phyloP scores from a whole-genome alignment of 2,113 vertebrate genomes.

The Myxocyprinus asiaticus region DNA sequence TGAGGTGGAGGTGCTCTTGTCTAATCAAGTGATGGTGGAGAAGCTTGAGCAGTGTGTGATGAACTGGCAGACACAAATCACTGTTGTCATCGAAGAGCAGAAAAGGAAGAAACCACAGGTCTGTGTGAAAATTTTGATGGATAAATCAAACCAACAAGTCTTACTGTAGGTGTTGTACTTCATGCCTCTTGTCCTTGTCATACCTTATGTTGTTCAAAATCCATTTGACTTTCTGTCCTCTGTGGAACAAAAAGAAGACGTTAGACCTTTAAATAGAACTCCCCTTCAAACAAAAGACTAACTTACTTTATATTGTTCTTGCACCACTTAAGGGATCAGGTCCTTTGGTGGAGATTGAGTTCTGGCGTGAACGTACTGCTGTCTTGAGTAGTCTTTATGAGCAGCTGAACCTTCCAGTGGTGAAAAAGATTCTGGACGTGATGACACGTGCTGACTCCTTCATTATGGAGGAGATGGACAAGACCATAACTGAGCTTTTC shows the following conservation, averaged over 20 bases:
- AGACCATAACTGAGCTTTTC: conserved; percentile 73
- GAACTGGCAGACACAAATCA: conserved; percentile 86
- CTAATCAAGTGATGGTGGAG: conserved; percentile 69
- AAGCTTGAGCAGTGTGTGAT: conserved; percentile 80
- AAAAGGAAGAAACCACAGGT: conserved; percentile 85
- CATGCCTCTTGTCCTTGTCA: too few relatives aligned
- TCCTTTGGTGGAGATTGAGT: conserved; percentile 84
- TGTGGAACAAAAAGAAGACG: too few relatives aligned
- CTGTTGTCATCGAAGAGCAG: conserved; percentile 76
- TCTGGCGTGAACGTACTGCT: conserved; percentile 83
- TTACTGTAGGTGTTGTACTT: too few relatives aligned
- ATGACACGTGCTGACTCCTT: conserved; percentile 72
- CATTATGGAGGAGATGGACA: conserved; percentile 73
- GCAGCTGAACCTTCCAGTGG: conserved; percentile 78
- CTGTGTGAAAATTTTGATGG: conserved; percentile 5
- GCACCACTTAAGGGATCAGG: conserved; percentile 72
- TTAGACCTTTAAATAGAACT: too few relatives aligned
- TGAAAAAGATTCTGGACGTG: conserved; percentile 81
- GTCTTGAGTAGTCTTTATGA: conserved; percentile 78
- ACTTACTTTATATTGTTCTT: neutral
- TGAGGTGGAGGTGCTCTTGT: conserved; percentile 68
- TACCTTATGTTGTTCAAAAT: too few relatives aligned
- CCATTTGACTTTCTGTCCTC: too few relatives aligned
- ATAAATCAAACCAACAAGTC: too few relatives aligned
- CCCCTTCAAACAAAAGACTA: neutral